Evolutionary conservation across 2,888 invertebrate species (phyloP), one percentile per base, ranked within the genome.

Genomic region (Myathropa florea): DNA sequence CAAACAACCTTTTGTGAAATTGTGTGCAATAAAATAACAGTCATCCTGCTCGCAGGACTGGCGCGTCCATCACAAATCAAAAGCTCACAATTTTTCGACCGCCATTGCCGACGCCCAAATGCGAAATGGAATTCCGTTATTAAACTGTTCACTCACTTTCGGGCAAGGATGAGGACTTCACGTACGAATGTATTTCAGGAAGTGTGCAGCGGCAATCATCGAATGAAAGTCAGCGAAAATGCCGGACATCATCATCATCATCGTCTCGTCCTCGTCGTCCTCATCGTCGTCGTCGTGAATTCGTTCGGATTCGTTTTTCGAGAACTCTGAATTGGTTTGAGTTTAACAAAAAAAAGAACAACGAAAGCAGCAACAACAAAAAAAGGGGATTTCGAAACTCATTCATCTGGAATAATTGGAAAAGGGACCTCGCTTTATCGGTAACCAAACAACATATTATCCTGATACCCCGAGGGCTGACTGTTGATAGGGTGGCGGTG

Each of bases 371-470:
- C 61, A 61, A 60, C 24, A 59, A 57, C 53, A 39, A 82, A 88
- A 88, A 84, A 71, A 88, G 76, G 80, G 88, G 46, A 46, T 46
- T 83, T 88, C 85, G 86, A 89, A 89, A 89, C 87, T 87, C 89
- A 89, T 89, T 89, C 90, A 89, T 88, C 89, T 88, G 89, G 78
- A 90, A 90, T 89, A 89, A 90, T 90, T 89, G 89, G 89, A 89
- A 89, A 88, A 88, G 87, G 88, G 84, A 81, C 78, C 78, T 60
- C 64, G 81, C 83, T 88, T 88, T 88, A 89, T 89, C 89, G 88
- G 88, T 89, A 88, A 88, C 88, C 88, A 89, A 88, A 89, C 88
- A 89, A 88, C 89, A 88, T 88, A 88, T 88, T 88, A 86, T 88
- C 72, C 88, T 79, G 76, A 84, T 76, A 88, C 76, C 85, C 81